Conservation (phyloP, 1,140 invertebrate genomes). For the Leptoteleia sp. region DNA sequence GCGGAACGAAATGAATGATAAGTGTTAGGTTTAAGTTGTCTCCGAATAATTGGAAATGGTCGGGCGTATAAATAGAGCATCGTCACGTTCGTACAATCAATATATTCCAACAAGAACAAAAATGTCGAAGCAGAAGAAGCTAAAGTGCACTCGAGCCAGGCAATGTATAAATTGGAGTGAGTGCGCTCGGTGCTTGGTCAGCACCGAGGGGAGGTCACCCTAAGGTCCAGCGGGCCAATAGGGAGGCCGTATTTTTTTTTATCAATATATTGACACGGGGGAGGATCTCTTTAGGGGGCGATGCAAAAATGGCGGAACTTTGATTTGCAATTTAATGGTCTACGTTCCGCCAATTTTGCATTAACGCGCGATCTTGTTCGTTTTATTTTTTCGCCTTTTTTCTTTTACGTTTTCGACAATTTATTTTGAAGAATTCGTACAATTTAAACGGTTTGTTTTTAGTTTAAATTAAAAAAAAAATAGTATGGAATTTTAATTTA, state of each 20-base stretch:
- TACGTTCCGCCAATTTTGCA: constrained; percentile 13
- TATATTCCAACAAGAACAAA: constrained; percentile 65
- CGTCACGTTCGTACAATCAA: constrained; percentile 66
- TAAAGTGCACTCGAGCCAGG: constrained; percentile 63
- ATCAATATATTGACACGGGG: constrained; percentile 75
- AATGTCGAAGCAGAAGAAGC: constrained; percentile 62
- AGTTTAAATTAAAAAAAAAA: no score
- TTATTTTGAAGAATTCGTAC: no score
- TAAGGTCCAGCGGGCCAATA: constrained; percentile 78
- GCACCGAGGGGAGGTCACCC: constrained; percentile 78
- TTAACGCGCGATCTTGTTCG: not conserved
- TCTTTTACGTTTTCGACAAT: no score
- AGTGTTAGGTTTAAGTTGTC: constrained; percentile 48
- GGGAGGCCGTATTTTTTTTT: constrained; percentile 76
- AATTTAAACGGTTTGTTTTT: no score
- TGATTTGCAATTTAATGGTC: constrained; percentile 43
- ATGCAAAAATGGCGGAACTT: constrained; percentile 76
- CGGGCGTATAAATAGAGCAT: constrained; percentile 61
- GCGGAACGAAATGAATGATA: constrained; percentile 24
- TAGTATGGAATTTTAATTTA: no score
- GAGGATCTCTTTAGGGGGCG: constrained; percentile 69
- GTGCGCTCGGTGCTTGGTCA: constrained; percentile 78
- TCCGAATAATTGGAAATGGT: constrained; percentile 52
- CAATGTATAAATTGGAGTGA: constrained; percentile 73
- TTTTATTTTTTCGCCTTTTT: no score